Conservation (phyloP, 2,797 vertebrate species). For the Ceryle rudis region DNA sequence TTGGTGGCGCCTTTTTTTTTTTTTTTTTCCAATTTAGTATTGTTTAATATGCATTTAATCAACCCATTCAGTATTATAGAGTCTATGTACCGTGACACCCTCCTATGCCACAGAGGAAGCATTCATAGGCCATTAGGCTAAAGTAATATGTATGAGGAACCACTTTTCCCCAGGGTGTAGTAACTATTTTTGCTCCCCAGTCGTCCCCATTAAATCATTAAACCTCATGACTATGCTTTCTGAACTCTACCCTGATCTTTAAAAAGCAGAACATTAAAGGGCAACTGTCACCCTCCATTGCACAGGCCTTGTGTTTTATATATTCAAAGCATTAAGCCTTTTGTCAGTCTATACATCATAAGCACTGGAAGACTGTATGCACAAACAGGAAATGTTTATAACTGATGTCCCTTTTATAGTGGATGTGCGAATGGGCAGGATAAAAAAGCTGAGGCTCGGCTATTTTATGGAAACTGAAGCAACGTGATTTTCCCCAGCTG, state of each 20-base stretch:
- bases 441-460: constrained; percentile 60
- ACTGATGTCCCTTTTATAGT: constrained; percentile 69
- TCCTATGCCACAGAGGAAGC: constrained; percentile 78
- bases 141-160: constrained; percentile 88
- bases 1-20: constrained; percentile 71
- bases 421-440: constrained; percentile 66
- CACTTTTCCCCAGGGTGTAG: constrained; percentile 87
- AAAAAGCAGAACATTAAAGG: constrained; percentile 89
- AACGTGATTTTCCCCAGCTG: constrained; percentile 72
- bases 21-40: constrained; percentile 85
- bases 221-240: constrained; percentile 89
- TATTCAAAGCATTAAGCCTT: constrained; percentile 86
- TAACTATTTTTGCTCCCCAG: constrained; percentile 89
- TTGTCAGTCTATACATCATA: constrained; percentile 87
- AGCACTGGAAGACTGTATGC: constrained; percentile 65
- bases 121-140: constrained; percentile 84
- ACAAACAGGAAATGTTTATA: constrained; percentile 75
- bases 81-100: constrained; percentile 86
- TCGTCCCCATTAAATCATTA: constrained; percentile 93
- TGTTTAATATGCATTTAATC: constrained; percentile 94
- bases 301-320: constrained; percentile 83
- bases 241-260: constrained; percentile 93
- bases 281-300: constrained; percentile 84
- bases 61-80: constrained; percentile 88
- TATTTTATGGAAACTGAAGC: constrained; percentile 74